phyloP scores from a whole-genome alignment of 2,888 invertebrate species.

The Lacanobia wlatinum region DNA sequence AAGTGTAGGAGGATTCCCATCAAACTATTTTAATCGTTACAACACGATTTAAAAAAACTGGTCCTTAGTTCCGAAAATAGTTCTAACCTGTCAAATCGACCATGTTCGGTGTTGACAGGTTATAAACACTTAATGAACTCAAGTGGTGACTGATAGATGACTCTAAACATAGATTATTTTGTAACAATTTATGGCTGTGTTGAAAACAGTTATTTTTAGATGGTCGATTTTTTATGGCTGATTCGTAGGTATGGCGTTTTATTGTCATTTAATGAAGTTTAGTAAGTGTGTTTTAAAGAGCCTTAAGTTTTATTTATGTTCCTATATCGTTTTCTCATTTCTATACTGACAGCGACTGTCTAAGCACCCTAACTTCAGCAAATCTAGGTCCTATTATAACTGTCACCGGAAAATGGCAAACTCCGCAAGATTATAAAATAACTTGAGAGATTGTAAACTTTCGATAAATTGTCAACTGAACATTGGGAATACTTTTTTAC shows the following conservation, averaged over 20 bases:
- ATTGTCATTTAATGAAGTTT: conserved; percentile 32
- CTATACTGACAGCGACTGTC: too few species aligned
- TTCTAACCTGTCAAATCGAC: conserved; percentile 56
- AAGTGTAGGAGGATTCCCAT: neutral
- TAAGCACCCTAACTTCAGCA: too few species aligned
- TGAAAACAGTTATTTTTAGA: conserved; percentile 34
- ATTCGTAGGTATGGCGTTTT: conserved; percentile 28
- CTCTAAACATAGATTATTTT: conserved; percentile 56
- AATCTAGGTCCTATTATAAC: too few species aligned
- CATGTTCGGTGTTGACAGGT: conserved; percentile 55
- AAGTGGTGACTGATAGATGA: conserved; percentile 57
- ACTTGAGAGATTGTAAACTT: too few species aligned
- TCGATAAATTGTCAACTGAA: too few species aligned
- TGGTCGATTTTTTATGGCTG: conserved; percentile 22
- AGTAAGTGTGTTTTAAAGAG: conserved; percentile 14
- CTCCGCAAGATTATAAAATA: too few species aligned
- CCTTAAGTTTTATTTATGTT: neutral
- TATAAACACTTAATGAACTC: conserved; percentile 55
- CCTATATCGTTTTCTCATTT: too few species aligned
- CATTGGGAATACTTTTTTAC: too few species aligned
- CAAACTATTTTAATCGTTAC: conserved; percentile 8
- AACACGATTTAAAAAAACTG: conserved; percentile 24
- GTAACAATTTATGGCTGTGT: conserved; percentile 47
- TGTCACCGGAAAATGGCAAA: too few species aligned
- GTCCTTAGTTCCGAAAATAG: conserved; percentile 55